Evolutionary conservation across 2,797 vertebrate species (phyloP), one percentile per base, ranked within the genome.

Genomic region (Platyrinchus mystaceus): DNA sequence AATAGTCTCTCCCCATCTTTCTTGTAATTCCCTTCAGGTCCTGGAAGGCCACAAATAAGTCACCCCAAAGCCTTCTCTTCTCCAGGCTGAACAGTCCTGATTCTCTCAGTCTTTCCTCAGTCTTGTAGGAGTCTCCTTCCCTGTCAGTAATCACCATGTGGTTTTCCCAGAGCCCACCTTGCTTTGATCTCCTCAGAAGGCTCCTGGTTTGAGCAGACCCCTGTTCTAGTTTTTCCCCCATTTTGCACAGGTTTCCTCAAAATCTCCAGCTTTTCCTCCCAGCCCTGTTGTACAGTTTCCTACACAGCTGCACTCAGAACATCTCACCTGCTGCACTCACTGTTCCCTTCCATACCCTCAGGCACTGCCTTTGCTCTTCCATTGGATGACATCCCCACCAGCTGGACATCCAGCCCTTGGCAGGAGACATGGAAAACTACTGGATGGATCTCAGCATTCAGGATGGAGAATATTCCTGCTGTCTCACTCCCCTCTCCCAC

Each of bases 1-100:
- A 69, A n/a, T 0, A 7, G 1, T 15, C 9, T 55, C 15, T 43
- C 16, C 30, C 13, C 17, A 12, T 0, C 0, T 6, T 47, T 24
- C 5, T 27, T 74, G 17, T 11, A 5, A 15, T 16, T 69, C 41
- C 49, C 47, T 37, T 37, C 56, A 55, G 36, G 27, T 1, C 8
- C 36, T 47, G 32, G 14, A 55, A 75, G 41, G 16, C 9, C 47
- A 37, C 55, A 37, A 2, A 12, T 3, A 68, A 26, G 15, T 82
- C 22, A 10, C 19, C 28, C 39, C 28, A 22, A 41, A 62, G 37
- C 59, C 15, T 47, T 62, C 28, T 63, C 49, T 10, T 43, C 43
- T 69, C 55, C 23, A n/a, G 1, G 27, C 36, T 75, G 55, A 43
- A 18, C 15, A 69, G 41, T 37, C 32, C 32, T 55, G 49, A 11